Percentiles rank a stretch among this genome's conserved stretches.
Evolutionary conservation across 2,113 vertebrate species (phyloP).

Genomic region (Nematolebias whitei): DNA sequence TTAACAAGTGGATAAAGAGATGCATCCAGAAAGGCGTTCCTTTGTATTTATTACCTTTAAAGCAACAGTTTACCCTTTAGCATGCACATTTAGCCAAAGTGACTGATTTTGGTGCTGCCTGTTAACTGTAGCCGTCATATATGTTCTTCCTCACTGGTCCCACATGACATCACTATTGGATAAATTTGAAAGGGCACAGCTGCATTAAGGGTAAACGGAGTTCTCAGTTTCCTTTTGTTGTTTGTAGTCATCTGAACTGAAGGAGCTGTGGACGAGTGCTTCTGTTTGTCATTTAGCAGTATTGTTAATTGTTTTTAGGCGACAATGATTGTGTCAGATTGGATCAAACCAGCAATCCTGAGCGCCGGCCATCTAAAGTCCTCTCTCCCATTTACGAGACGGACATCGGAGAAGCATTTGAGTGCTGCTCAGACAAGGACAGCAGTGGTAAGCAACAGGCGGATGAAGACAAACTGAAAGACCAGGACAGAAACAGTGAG

Average conservation of each 20-base stretch:
- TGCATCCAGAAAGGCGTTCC: slow-evolving; percentile 63
- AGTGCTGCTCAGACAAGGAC: slow-evolving; percentile 86
- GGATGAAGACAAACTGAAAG: slow-evolving; percentile 79
- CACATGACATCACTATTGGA: slow-evolving; percentile 12
- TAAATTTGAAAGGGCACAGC: slow-evolving; percentile 52
- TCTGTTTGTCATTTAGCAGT: slow-evolving; percentile 97
- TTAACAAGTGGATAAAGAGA: slow-evolving; percentile 75
- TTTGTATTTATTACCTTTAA: slow-evolving; percentile 75
- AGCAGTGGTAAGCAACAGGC: slow-evolving; percentile 75
- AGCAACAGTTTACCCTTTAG: slow-evolving; percentile 68
- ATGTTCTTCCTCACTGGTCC: not conserved
- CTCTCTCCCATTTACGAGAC: slow-evolving; percentile 98
- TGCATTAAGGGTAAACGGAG: slow-evolving; percentile 72
- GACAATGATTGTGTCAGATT: slow-evolving; percentile 97
- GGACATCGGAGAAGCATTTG: slow-evolving; percentile 90
- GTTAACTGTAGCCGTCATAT: not conserved
- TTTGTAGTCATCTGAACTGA: slow-evolving; percentile 41
- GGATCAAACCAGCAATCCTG: slow-evolving; percentile 95
- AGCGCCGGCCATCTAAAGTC: slow-evolving; percentile 92
- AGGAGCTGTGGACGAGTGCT: slow-evolving; percentile 53
- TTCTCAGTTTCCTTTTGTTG: slow-evolving; percentile 27
- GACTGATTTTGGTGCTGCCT: not conserved
- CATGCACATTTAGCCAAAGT: slow-evolving; percentile 16
- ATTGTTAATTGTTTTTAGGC: slow-evolving; percentile 99
- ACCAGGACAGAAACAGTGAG: slow-evolving; percentile 70